Evolutionary conservation across 2,113 vertebrate genomes (phyloP), one percentile per base, ranked within the genome.

Genomic region (Nanorana parkeri): DNA sequence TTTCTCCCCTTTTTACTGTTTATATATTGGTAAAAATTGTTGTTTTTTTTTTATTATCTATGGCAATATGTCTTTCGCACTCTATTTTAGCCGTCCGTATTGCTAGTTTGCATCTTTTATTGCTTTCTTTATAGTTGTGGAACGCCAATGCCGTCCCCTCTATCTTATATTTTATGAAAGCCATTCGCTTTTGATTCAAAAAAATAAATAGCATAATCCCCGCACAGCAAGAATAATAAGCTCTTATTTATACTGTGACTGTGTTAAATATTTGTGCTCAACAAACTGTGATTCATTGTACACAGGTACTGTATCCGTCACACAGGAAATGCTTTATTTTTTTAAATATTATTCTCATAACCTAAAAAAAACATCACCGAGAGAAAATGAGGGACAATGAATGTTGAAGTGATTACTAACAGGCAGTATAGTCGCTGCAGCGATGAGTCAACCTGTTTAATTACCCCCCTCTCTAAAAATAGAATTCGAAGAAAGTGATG

Each of bases 401-500:
- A 29, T 67, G 47, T 6, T 66, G 17, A 26, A 66, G 63, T 36
- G 77, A 78, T 58, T 78, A 55, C 7, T 68, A 68, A 78, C 47
- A 56, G 26, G 17, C n/a, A 15, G 8, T 55, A 24, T 78, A 32
- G 63, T 65, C 47, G 51, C 24, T 23, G 60, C 21, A 19, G 41
- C 36, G 20, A 52, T 78, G 77, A 78, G 4, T 78, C 77, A 78
- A 56, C 28, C 15, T 13, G 23, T 5, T 15, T 68, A 36, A 78
- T 78, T 78, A 32, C 58, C 64, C 65, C n/a, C 72, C 17, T 32
- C 47, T 56, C 64, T 78, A 56, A 68, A 58, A 36, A 58, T 68
- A 78, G 77, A 78, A 41, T n/a, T 21, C 26, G 68, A 68, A 78
- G 77, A 78, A 78, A 78, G 65, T 78, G 77, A 67, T n/a, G 63